Evolutionary conservation across 2,797 vertebrate species (phyloP).

Genomic region (Ctenopoma multispine): DNA sequence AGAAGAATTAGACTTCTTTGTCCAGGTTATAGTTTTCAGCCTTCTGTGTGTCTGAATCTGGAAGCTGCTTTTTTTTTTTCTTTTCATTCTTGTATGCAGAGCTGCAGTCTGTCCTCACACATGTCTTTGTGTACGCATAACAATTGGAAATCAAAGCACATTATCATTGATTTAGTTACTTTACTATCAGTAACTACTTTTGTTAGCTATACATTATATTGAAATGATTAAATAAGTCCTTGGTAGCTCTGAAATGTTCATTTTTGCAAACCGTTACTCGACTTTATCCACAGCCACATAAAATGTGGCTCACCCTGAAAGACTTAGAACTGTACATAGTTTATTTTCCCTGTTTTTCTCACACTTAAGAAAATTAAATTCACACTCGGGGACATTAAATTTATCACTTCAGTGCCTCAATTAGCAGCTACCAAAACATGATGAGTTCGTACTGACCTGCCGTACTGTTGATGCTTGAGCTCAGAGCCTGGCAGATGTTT

Average conservation of each 20-base stretch:
- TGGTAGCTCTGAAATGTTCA: background rate
- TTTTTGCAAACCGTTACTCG: background rate
- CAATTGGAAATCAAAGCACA: background rate
- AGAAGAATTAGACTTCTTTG: too few relatives aligned
- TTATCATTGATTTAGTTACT: slow-evolving; percentile 15
- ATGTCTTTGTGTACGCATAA: background rate
- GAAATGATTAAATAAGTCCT: slow-evolving; percentile 2
- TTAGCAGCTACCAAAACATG: slow-evolving; percentile 48
- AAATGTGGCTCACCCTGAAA: slow-evolving; percentile 49
- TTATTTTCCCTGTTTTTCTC: slow-evolving; percentile 39
- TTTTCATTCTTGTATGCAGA: slow-evolving; percentile 1
- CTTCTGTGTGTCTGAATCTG: background rate
- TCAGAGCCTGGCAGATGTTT: slow-evolving; percentile 18
- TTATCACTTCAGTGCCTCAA: slow-evolving; percentile 52
- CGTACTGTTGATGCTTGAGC: slow-evolving; percentile 44
- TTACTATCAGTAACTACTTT: background rate
- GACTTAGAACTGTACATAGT: slow-evolving; percentile 34
- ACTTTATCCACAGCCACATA: background rate
- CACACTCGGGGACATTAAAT: slow-evolving; percentile 44
- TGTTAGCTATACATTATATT: slow-evolving; percentile 13
- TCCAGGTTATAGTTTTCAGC: background rate
- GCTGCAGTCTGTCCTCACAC: background rate
- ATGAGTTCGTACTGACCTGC: slow-evolving; percentile 56
- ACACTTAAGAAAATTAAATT: slow-evolving; percentile 49
- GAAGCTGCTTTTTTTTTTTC: background rate